Conservation (phyloP, 1,140 invertebrate species). For the Piezodorus guildinii region DNA sequence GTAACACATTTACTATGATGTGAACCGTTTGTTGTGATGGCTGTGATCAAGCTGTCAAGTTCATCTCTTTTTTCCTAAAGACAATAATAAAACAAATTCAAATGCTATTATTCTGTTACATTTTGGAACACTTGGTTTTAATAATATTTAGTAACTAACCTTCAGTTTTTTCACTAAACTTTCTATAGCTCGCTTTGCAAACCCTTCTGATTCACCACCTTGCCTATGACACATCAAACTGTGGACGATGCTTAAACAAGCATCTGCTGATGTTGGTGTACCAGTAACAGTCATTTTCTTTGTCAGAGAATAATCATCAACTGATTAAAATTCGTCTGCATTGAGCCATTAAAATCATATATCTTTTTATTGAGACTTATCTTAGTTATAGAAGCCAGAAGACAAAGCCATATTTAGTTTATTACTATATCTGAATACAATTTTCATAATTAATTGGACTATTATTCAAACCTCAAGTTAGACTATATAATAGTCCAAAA, state of each 20-base stretch:
- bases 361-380: background rate
- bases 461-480: too few relatives aligned
- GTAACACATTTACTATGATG: conserved; percentile 98
- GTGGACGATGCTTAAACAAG: conserved; percentile 93
- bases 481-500: too few relatives aligned
- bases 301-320: background rate
- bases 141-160: conserved; percentile 31
- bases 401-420: too few relatives aligned
- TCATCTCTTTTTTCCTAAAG: conserved; percentile 70
- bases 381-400: too few relatives aligned
- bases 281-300: conserved; percentile 13
- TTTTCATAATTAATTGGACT: too few relatives aligned
- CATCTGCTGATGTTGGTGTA: conserved; percentile 82
- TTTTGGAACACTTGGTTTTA: too few relatives aligned
- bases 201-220: conserved; percentile 89
- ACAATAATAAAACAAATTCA: too few relatives aligned
- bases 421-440: too few relatives aligned
- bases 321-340: background rate
- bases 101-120: too few relatives aligned
- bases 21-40: conserved; percentile 93
- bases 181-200: conserved; percentile 93
- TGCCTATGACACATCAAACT: conserved; percentile 95
- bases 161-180: conserved; percentile 95
- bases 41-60: conserved; percentile 91
- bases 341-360: background rate